Evolutionary conservation across 23 tunicate species (phyloP).

Genomic region (Botrylloides violaceus): DNA sequence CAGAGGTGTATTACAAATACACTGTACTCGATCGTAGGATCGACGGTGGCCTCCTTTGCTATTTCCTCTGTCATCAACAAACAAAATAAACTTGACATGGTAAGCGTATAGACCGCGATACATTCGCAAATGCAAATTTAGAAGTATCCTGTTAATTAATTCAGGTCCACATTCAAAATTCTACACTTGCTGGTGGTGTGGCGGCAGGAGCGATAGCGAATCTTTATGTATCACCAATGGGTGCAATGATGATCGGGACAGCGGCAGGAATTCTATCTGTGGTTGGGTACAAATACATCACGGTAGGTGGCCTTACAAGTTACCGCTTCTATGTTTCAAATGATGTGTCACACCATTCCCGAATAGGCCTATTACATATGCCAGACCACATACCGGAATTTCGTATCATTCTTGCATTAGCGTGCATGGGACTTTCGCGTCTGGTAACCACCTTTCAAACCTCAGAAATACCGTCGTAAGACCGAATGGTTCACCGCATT

Average conservation of each 20-base stretch:
- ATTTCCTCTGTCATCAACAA: conserved; percentile 12
- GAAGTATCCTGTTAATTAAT: not conserved
- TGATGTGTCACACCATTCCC: too few species aligned
- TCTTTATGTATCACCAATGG: conserved; percentile 36
- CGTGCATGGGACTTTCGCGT: too few species aligned
- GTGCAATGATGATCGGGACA: conserved; percentile 45
- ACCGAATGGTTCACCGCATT: too few species aligned
- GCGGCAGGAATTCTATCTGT: conserved; percentile 67
- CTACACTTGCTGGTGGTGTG: conserved; percentile 89
- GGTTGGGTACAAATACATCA: conserved; percentile 52
- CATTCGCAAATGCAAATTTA: not conserved
- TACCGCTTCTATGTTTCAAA: too few species aligned
- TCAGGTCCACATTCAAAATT: conserved; percentile 81
- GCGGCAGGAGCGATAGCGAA: conserved; percentile 86
- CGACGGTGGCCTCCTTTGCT: conserved; percentile 18
- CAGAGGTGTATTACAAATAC: conserved; percentile 18
- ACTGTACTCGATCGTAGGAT: conserved; percentile 17
- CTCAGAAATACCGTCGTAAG: too few species aligned
- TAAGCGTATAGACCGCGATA: not conserved
- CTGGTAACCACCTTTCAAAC: too few species aligned
- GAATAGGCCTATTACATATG: too few species aligned
- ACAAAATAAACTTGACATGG: conserved; percentile 11
- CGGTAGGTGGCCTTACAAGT: too few species aligned
- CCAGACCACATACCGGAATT: too few species aligned
- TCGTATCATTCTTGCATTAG: too few species aligned